Percentiles rank a stretch among this genome's conserved stretches.
Evolutionary conservation across 2,888 invertebrate genomes (phyloP).

Genomic region (Tiliacea citrago): DNA sequence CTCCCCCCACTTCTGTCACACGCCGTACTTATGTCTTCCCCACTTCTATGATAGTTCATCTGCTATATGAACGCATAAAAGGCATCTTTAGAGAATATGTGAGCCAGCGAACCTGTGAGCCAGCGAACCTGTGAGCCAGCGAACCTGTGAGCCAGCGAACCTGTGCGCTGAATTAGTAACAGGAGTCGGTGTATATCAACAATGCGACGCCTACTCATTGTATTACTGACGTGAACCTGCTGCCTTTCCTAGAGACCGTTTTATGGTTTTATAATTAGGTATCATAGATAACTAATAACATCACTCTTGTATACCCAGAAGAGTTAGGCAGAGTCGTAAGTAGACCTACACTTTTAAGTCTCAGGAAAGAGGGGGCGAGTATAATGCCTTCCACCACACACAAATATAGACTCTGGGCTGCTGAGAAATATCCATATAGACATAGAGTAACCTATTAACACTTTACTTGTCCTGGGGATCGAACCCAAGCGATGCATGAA

Average conservation of each 20-base stretch:
- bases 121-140: too few relatives aligned
- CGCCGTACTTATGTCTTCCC: too few relatives aligned
- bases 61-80: not conserved
- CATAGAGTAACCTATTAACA: too few relatives aligned
- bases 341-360: not conserved
- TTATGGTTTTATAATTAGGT: too few relatives aligned
- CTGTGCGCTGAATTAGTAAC: too few relatives aligned
- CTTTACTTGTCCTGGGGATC: not conserved
- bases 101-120: too few relatives aligned
- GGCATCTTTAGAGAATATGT: not conserved
- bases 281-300: not conserved
- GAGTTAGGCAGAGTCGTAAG: too few relatives aligned
- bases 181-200: not conserved
- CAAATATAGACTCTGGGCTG: not conserved
- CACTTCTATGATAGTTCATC: not conserved
- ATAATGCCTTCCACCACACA: not conserved
- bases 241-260: too few relatives aligned
- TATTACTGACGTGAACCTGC: not conserved
- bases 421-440: not conserved
- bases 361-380: not conserved
- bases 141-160: not conserved
- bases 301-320: not conserved
- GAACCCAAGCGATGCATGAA: not conserved
- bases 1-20: too few relatives aligned
- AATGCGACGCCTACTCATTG: not conserved